These are phyloP conservation scores for Xanthia icteritia DNA, from an alignment of 2,888 invertebrate species.

Conservation along the genomic window DNA sequence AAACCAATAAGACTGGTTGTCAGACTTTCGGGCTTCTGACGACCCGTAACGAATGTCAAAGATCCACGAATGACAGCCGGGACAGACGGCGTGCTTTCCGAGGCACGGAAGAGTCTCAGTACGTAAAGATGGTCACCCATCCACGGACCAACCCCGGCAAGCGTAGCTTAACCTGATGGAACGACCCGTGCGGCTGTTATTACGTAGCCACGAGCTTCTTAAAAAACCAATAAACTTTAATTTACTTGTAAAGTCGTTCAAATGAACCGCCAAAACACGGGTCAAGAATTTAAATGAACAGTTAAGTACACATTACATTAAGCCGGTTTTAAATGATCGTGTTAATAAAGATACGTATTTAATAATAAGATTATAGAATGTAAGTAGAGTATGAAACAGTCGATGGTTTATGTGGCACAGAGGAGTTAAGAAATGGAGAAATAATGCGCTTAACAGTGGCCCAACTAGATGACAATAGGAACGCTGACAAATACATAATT, in stretches of 20 bases:
- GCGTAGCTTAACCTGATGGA: too few relatives aligned
- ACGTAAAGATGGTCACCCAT: too few relatives aligned
- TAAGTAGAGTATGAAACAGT: conserved; percentile 75
- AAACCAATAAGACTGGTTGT: conserved; percentile 5
- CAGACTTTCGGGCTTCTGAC: too few relatives aligned
- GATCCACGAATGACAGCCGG: too few relatives aligned
- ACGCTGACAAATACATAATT: neutral
- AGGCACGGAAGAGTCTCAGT: too few relatives aligned
- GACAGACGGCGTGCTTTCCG: too few relatives aligned
- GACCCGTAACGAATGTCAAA: too few relatives aligned
- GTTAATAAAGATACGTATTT: conserved; percentile 66
- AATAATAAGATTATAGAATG: conserved; percentile 73
- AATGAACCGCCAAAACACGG: conserved; percentile 42
- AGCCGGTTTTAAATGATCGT: conserved; percentile 72
- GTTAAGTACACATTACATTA: conserved; percentile 63
- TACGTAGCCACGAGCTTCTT: too few relatives aligned
- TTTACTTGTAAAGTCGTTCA: conserved; percentile 45
- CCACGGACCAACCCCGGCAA: too few relatives aligned
- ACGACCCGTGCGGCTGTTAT: too few relatives aligned
- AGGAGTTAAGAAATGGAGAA: conserved; percentile 21
- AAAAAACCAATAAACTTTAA: conserved; percentile 37
- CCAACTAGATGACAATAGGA: neutral
- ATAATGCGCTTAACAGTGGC: neutral
- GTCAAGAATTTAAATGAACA: conserved; percentile 57
- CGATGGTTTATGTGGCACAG: conserved; percentile 42